Conservation (phyloP, 2,888 invertebrate species). For the Nomada hirtipes region DNA sequence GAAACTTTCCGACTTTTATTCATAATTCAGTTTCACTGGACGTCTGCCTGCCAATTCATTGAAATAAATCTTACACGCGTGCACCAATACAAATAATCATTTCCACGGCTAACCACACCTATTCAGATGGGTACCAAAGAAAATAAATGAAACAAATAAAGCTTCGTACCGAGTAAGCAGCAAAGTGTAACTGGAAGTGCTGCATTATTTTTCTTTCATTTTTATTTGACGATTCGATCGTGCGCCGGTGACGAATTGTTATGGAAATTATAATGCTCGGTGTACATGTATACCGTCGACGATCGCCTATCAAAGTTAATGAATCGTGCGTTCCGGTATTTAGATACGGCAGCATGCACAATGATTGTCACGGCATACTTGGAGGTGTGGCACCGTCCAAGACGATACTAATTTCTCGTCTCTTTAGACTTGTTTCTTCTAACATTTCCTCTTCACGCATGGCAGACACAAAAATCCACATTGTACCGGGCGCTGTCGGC, state of each 20-base stretch:
- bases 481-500: background rate
- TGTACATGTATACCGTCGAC: conserved; percentile 44
- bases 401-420: conserved; percentile 65
- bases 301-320: conserved; percentile 77
- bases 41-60: too few relatives aligned
- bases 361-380: conserved; percentile 56
- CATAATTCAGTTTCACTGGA: too few relatives aligned
- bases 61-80: too few relatives aligned
- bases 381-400: conserved; percentile 65
- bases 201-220: too few relatives aligned
- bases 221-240: background rate
- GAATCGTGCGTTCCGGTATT: conserved; percentile 82
- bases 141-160: too few relatives aligned
- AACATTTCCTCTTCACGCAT: conserved; percentile 68
- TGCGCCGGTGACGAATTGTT: background rate
- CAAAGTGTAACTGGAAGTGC: background rate
- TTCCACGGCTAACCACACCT: too few relatives aligned
- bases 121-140: too few relatives aligned
- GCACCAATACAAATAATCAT: too few relatives aligned
- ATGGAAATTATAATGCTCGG: conserved; percentile 23
- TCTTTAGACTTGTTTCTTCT: conserved; percentile 38
- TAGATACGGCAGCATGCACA: conserved; percentile 77
- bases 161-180: too few relatives aligned
- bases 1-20: too few relatives aligned
- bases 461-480: conserved; percentile 29